These are phyloP conservation scores for Ptychodera flava DNA, from an alignment of 35 echinoderm and acorn worm genomes.

Conservation along the genomic window DNA sequence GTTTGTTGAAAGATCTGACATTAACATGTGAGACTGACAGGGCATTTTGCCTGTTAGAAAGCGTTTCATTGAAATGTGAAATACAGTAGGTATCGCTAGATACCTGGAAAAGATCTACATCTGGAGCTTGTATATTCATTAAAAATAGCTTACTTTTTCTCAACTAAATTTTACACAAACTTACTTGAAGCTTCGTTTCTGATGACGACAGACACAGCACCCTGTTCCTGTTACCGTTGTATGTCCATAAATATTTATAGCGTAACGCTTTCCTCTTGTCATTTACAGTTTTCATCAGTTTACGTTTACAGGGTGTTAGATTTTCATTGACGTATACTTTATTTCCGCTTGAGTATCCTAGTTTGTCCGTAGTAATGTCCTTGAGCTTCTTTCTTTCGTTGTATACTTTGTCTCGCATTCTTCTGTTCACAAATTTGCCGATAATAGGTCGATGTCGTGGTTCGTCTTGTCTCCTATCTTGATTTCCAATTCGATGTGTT, in stretches of 20 bases:
- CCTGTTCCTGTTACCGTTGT: neutral
- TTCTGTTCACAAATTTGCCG: neutral
- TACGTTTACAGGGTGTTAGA: neutral
- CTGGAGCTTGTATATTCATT: neutral
- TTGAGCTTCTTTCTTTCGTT: neutral
- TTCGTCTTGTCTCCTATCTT: neutral
- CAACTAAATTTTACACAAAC: neutral
- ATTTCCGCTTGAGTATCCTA: neutral
- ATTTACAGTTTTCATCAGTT: neutral
- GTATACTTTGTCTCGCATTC: neutral
- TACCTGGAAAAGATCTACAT: neutral
- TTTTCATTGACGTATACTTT: neutral
- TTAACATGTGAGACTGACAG: neutral
- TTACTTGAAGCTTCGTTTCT: neutral
- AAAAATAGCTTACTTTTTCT: neutral
- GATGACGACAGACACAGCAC: neutral
- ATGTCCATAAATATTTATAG: neutral
- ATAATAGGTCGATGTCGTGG: neutral
- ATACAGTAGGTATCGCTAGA: neutral
- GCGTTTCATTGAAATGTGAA: neutral
- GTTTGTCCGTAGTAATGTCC: neutral
- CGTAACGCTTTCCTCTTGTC: neutral
- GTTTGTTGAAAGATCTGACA: neutral
- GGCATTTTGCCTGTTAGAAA: neutral
- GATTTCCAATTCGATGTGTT: neutral